A percentile compares a stretch with the other conserved stretches of the same genome.
phyloP scores from a whole-genome alignment of 1,140 invertebrate species.

The Zaprionus gabonicus region DNA sequence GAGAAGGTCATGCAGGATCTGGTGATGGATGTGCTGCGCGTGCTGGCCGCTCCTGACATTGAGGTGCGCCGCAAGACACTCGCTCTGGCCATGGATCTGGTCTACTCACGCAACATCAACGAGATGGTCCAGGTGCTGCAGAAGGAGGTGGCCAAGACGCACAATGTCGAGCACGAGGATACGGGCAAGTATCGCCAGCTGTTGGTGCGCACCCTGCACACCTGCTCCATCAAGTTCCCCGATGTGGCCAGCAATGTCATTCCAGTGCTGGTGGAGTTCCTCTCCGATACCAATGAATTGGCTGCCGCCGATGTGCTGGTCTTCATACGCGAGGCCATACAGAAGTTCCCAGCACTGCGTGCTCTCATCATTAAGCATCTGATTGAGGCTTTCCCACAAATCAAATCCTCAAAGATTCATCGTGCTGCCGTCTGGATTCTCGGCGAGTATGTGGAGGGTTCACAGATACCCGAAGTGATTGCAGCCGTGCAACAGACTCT shows the following conservation, averaged over 20 bases:
- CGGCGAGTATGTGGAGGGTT: conserved; percentile 95
- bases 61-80: conserved; percentile 97
- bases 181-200: conserved; percentile 98
- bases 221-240: conserved; percentile 98
- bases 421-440: conserved; percentile 98
- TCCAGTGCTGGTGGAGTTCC: conserved; percentile 97
- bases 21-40: conserved; percentile 99
- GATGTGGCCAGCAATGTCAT: conserved; percentile 97
- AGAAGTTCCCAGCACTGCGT: conserved; percentile 94
- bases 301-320: conserved; percentile 97
- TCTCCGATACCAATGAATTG: conserved; percentile 97
- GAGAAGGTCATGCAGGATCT: conserved; percentile 98
- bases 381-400: conserved; percentile 92
- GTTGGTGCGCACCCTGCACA: conserved; percentile 96
- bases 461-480: conserved; percentile 93
- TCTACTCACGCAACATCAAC: conserved; percentile 96
- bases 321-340: conserved; percentile 97
- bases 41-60: conserved; percentile 96
- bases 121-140: conserved; percentile 98
- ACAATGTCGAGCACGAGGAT: conserved; percentile 97
- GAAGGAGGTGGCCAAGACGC: conserved; percentile 97
- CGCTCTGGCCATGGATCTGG: conserved; percentile 94
- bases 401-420: conserved; percentile 94
- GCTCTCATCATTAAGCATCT: conserved; percentile 93
- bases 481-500: conserved; percentile 90